Percentiles rank a stretch among this genome's conserved stretches.
Evolutionary conservation across 2,888 invertebrate genomes (phyloP).

Genomic region (Perithous albicinctus): DNA sequence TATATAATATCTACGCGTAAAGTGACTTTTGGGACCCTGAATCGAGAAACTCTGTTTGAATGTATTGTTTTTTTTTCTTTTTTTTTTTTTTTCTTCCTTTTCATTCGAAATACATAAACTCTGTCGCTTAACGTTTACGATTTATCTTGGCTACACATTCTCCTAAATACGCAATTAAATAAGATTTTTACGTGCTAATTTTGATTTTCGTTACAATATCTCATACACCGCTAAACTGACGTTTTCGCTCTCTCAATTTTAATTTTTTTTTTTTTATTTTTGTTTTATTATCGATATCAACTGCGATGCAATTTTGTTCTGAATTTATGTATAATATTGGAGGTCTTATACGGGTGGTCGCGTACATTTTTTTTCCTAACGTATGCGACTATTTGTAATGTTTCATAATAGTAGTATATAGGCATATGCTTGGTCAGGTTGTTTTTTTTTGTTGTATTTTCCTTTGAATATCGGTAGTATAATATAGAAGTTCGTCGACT

Average conservation of each 20-base stretch:
- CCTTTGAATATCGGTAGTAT: constrained; percentile 46
- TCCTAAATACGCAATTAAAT: constrained; percentile 58
- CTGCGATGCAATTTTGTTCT: constrained; percentile 39
- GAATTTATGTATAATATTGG: constrained; percentile 52
- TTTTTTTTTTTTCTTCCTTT: constrained; percentile 32
- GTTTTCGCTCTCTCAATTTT: constrained; percentile 12
- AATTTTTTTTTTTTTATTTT: no score
- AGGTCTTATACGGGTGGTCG: constrained; percentile 40
- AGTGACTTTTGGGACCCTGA: constrained; percentile 68
- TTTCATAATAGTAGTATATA: constrained; percentile 51
- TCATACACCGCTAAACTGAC: constrained; percentile 20
- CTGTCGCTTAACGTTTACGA: constrained; percentile 56
- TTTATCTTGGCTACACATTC: constrained; percentile 55
- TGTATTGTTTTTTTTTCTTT: no score
- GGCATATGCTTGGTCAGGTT: constrained; percentile 71
- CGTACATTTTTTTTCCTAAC: constrained; percentile 28
- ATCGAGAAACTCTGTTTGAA: constrained; percentile 59
- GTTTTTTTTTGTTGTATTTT: constrained; percentile 37
- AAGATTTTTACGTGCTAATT: constrained; percentile 69
- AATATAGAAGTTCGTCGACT: constrained; percentile 64
- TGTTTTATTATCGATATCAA: constrained; percentile 45
- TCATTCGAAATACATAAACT: constrained; percentile 69
- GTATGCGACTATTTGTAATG: constrained; percentile 33
- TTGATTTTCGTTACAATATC: constrained; percentile 70
- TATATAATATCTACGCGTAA: constrained; percentile 35